These are phyloP conservation scores for Proisotoma minuta DNA, from an alignment of 2,888 invertebrate species.

Conservation along the genomic window DNA sequence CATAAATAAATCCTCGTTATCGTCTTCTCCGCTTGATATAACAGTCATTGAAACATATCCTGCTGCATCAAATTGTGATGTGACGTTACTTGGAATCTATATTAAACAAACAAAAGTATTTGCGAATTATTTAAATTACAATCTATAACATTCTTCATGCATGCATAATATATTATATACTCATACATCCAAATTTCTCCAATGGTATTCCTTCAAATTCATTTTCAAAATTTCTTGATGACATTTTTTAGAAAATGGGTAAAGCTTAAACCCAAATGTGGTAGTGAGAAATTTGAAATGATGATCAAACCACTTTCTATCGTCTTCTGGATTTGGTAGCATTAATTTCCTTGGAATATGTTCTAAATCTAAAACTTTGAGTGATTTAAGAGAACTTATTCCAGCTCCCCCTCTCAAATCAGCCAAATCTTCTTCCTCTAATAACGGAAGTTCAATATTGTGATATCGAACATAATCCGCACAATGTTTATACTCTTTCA, in stretches of 20 bases:
- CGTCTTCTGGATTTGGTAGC: slow-evolving; percentile 37
- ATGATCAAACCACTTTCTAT: slow-evolving; percentile 29
- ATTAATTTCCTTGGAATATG: slow-evolving; percentile 38
- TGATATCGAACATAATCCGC: slow-evolving; percentile 39
- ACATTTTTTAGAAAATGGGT: slow-evolving; percentile 30
- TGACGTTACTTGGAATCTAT: not conserved
- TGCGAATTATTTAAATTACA: not conserved
- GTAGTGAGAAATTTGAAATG: slow-evolving; percentile 31
- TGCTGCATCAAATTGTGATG: slow-evolving; percentile 9
- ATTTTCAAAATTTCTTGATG: slow-evolving; percentile 25
- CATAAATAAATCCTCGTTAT: slow-evolving; percentile 24
- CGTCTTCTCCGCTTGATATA: not conserved
- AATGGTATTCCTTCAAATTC: slow-evolving; percentile 23
- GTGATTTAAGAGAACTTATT: slow-evolving; percentile 28
- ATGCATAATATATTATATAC: too few relatives aligned
- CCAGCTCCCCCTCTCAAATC: slow-evolving; percentile 28
- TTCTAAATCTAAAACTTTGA: slow-evolving; percentile 36
- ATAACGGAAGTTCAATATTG: slow-evolving; percentile 40
- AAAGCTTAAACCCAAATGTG: slow-evolving; percentile 32
- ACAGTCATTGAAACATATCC: slow-evolving; percentile 15
- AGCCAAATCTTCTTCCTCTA: slow-evolving; percentile 23
- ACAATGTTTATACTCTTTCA: slow-evolving; percentile 35
- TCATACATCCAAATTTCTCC: slow-evolving; percentile 35
- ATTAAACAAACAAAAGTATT: not conserved
- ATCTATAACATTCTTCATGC: not conserved